phyloP scores from a whole-genome alignment of 1,140 invertebrate genomes.

The Pogonus chalceus region DNA sequence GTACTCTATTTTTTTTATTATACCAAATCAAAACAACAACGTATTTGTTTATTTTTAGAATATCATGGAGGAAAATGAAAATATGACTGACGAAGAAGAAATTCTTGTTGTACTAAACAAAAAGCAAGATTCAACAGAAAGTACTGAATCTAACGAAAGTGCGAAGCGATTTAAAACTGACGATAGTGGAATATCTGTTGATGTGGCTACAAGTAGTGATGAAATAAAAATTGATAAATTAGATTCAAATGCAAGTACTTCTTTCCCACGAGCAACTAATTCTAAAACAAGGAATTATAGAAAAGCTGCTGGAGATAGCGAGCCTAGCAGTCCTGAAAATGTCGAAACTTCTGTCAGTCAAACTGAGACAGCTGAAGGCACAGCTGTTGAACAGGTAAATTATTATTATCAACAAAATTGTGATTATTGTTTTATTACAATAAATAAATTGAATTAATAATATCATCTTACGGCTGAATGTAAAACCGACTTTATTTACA shows the following conservation, averaged over 20 bases:
- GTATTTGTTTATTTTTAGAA: conserved; percentile 7
- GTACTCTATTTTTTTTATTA: too few relatives aligned
- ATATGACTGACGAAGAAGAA: neutral
- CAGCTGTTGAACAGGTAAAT: neutral
- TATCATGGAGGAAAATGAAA: conserved; percentile 1
- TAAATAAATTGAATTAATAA: too few relatives aligned
- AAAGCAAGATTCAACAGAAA: conserved; percentile 1
- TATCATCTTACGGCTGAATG: too few relatives aligned
- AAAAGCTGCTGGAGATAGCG: conserved; percentile 15
- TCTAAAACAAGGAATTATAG: conserved; percentile 20
- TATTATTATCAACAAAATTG: too few relatives aligned
- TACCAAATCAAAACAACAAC: too few relatives aligned
- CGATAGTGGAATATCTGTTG: conserved; percentile 8
- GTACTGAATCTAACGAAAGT: conserved; percentile 16
- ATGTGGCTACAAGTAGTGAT: conserved; percentile 6
- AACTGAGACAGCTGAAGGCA: neutral
- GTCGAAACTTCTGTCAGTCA: conserved; percentile 2
- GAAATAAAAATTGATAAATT: conserved; percentile 11
- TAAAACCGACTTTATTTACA: too few relatives aligned
- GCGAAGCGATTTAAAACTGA: conserved; percentile 27
- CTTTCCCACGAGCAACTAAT: conserved; percentile 15
- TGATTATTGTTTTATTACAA: too few relatives aligned
- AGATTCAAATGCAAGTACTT: conserved; percentile 22
- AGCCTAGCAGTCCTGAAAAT: conserved; percentile 16
- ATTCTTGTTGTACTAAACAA: neutral